Percentiles rank a stretch among this genome's conserved stretches.
Evolutionary conservation across 2,888 invertebrate genomes (phyloP).

Genomic region (Petrolisthes manimaculis): DNA sequence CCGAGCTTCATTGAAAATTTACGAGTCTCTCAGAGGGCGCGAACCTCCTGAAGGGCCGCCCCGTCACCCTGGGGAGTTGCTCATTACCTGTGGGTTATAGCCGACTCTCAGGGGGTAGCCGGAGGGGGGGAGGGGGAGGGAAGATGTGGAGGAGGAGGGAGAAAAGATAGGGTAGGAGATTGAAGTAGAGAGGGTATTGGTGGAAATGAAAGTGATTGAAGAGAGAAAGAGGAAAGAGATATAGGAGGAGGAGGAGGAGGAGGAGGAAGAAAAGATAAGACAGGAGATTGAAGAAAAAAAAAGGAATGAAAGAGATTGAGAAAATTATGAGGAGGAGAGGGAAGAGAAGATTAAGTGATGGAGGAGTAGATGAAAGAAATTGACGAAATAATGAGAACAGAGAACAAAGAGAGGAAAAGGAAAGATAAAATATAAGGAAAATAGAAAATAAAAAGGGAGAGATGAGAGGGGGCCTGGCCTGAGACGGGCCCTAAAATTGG

Average conservation of each 20-base stretch:
- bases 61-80: conserved; percentile 44
- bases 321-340: not conserved
- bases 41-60: conserved; percentile 46
- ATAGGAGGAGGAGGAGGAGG: not conserved
- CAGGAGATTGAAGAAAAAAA: not conserved
- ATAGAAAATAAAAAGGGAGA: too few species aligned
- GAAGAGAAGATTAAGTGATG: not conserved
- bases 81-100: conserved; percentile 42
- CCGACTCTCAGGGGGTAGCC: conserved; percentile 4
- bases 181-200: not conserved
- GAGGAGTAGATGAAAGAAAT: not conserved
- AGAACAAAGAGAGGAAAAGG: too few species aligned
- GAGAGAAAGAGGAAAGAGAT: not conserved
- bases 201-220: not conserved
- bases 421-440: too few species aligned
- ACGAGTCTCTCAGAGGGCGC: conserved; percentile 43
- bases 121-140: not conserved
- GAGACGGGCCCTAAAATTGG: too few species aligned
- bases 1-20: conserved; percentile 60
- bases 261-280: not conserved
- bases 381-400: not conserved
- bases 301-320: not conserved
- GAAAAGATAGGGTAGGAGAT: not conserved
- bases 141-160: not conserved
- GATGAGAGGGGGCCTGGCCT: too few species aligned